Evolutionary conservation across 2,888 invertebrate genomes (phyloP), one percentile per base, ranked within the genome.

Genomic region (Agrypnus murinus): DNA sequence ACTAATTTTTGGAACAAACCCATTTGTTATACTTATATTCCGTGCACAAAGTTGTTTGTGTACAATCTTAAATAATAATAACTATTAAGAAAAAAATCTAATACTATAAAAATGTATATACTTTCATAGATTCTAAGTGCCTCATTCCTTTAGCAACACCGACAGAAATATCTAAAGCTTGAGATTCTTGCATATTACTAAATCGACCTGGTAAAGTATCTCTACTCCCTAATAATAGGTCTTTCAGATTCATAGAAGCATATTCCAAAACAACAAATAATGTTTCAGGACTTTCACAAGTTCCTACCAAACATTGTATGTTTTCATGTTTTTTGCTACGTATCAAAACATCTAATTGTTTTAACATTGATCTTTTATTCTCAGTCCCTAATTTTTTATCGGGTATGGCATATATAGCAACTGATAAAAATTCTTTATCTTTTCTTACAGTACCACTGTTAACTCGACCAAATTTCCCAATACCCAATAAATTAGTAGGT

Each of bases 381-480:
- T 85, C 83, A 6, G 83, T 81, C 19, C 84, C 84, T 75, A 89
- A 81, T 71, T 87, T 83, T 65, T 82, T 87, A 76, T 89, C 89
- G 7, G 89, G 87, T 72, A 94, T 89, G 7, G 90, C 90, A 77
- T 95, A 94, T 31, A 94, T 88, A 0, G 88, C 88, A 0, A 89
- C 85, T 3, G 86, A 86, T 50, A 86, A 88, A 63, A 87, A 85
- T 2, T 86, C 85, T 6, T 89, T 88, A 69, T 91, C 89, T 78
- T 90, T 91, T 72, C 89, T 88, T 0, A 95, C 88, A 64, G 88
- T 89, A 0, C 93, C 95, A 76, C 89, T 90, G 14, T 93, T 91
- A 32, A 95, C 91, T 75, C 92, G 91, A 0, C 95, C 95, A 84
- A 92, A 96, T 80, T 90, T 90, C 25, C 95, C 95, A 8, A 91